Evolutionary conservation across 1,140 invertebrate genomes (phyloP), one percentile per base, ranked within the genome.

Genomic region (Homalodisca vitripennis): DNA sequence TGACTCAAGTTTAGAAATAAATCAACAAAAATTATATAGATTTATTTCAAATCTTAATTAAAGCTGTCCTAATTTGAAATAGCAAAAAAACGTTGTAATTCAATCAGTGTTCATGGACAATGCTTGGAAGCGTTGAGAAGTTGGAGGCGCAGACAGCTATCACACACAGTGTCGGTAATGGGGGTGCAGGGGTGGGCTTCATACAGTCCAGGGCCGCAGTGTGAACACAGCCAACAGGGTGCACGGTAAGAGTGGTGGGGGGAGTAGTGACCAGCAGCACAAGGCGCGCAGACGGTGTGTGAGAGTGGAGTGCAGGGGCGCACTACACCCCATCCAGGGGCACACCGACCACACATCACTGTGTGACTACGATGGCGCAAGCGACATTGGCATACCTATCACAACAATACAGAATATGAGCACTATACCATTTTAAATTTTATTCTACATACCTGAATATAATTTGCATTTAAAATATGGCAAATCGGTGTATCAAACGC

Each of bases 151-250:
- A 79, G 78, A 57, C 83, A 84, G 10, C 81, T 83, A 55, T 84
- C 82, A 70, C 83, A 84, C 24, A 84, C 75, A 3, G 82, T 84
- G 74, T 84, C 82, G 29, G 75, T 73, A 1, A 71, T 74, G 0
- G 78, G 31, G 0, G 76, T 78, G 71, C 82, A 84, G 2, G 78
- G 72, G 69, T 83, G 81, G 0, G 81, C 82, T 69, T 83, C 80
- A 74, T 82, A 84, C 3, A 84, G 73, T 1, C 82, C 82, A 3
- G 77, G 77, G 0, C 83, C 82, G 66, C 83, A 84, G 24, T 79
- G 75, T 3, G 82, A 83, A 72, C 82, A 84, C 41, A 80, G 79
- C 79, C 80, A 82, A 55, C 82, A 84, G 1, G 80, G 78, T 3
- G 65, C 65, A 26, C 79, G 78, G 2, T 72, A 77, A 66, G 77